A percentile compares a stretch with the other conserved stretches of the same genome.
phyloP scores from a whole-genome alignment of 2,888 invertebrate species.

The Ochropacha duplaris region DNA sequence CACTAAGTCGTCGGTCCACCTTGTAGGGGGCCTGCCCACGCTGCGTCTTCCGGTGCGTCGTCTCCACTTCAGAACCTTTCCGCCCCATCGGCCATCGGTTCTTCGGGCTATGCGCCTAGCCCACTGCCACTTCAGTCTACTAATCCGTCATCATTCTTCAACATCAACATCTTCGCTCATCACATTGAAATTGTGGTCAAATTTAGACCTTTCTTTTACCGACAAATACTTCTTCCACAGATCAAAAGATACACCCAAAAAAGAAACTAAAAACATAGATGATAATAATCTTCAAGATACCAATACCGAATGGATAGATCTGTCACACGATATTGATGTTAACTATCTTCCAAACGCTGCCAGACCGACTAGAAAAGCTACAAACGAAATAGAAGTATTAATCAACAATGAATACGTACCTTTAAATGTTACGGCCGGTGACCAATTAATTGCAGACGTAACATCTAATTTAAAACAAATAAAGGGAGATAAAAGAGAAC shows the following conservation, averaged over 20 bases:
- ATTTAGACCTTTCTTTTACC: too few relatives aligned
- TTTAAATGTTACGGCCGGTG: background rate
- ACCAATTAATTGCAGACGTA: background rate
- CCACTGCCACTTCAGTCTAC: too few relatives aligned
- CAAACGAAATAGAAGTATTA: conserved; percentile 54
- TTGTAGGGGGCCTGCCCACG: too few relatives aligned
- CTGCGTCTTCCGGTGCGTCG: too few relatives aligned
- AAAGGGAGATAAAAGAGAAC: conserved; percentile 20
- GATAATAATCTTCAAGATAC: conserved; percentile 12
- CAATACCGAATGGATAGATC: conserved; percentile 51
- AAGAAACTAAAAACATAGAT: conserved; percentile 11
- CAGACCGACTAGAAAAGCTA: conserved; percentile 47
- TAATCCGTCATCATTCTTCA: too few relatives aligned
- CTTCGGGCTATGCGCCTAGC: too few relatives aligned
- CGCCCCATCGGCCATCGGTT: too few relatives aligned
- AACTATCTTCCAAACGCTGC: conserved; percentile 52
- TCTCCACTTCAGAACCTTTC: too few relatives aligned
- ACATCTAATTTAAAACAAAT: conserved; percentile 19
- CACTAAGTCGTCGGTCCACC: too few relatives aligned
- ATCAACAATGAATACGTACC: conserved; percentile 40
- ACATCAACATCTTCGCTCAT: too few relatives aligned
- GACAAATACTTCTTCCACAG: background rate
- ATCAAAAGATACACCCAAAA: background rate
- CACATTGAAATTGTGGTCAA: too few relatives aligned
- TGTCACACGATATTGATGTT: conserved; percentile 68